Conservation (phyloP, 2,113 vertebrate species). For the Coptodon rendalli region DNA sequence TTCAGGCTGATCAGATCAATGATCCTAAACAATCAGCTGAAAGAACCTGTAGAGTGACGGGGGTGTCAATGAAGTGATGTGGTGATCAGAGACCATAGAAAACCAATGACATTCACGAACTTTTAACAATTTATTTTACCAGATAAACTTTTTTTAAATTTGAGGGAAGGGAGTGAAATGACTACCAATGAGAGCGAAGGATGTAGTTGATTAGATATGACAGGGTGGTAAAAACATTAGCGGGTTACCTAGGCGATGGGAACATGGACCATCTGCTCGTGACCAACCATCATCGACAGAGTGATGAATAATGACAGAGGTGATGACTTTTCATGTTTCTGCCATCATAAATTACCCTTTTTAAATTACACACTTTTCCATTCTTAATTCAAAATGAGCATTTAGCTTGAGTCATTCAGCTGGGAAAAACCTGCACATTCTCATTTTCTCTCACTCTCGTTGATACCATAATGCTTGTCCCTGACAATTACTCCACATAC, state of each 20-base stretch:
- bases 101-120: not conserved
- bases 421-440: not conserved
- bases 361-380: not conserved
- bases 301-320: not conserved
- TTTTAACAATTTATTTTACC: not conserved
- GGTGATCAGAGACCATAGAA: not conserved
- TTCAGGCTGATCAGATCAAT: not conserved
- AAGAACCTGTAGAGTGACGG: not conserved
- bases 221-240: not conserved
- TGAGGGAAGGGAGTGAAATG: not conserved
- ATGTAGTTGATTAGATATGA: not conserved
- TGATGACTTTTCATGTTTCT: not conserved
- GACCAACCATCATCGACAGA: rapidly evolving
- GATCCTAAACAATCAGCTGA: not conserved
- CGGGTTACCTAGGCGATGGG: not conserved
- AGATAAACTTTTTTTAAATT: not conserved
- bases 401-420: not conserved
- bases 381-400: not conserved
- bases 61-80: not conserved
- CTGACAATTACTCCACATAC: not conserved
- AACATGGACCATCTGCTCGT: not conserved
- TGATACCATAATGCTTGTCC: not conserved
- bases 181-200: not conserved
- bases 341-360: not conserved
- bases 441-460: not conserved